These are phyloP conservation scores for Lamellibrachia columna DNA, from an alignment of 2,888 invertebrate species.

Conservation along the genomic window DNA sequence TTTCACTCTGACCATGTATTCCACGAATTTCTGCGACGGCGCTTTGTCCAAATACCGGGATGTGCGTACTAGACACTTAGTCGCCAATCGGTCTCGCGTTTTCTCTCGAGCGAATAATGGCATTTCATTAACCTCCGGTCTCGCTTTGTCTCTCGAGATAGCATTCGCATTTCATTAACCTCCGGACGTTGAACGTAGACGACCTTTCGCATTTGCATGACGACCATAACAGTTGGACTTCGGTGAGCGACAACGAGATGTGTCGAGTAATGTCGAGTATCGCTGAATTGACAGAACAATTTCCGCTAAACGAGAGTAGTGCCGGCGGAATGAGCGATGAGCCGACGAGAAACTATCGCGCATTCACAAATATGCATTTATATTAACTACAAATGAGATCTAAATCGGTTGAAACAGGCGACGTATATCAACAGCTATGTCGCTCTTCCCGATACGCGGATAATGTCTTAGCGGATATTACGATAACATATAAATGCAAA, in stretches of 20 bases:
- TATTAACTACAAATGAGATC: neutral
- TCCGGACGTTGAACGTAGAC: neutral
- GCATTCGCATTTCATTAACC: neutral
- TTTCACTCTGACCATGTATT: neutral
- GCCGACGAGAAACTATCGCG: neutral
- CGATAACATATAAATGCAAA: too few relatives aligned
- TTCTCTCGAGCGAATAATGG: neutral
- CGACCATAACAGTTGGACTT: constrained; percentile 8
- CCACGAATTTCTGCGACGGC: neutral
- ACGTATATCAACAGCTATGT: neutral
- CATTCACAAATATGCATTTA: constrained; percentile 5
- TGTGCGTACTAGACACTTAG: neutral
- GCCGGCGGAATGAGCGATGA: neutral
- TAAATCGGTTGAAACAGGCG: neutral
- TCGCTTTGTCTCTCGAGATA: too few relatives aligned
- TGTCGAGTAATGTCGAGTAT: neutral
- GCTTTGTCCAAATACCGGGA: neutral
- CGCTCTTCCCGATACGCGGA: neutral
- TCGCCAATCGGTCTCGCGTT: neutral
- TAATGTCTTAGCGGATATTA: neutral
- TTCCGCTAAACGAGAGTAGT: neutral
- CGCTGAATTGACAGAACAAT: constrained; percentile 6
- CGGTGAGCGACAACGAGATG: neutral
- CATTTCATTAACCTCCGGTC: neutral
- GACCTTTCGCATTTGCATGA: neutral